These are phyloP conservation scores for Chloropsis cyanopogon DNA, from an alignment of 2,113 vertebrate species.

Conservation along the genomic window DNA sequence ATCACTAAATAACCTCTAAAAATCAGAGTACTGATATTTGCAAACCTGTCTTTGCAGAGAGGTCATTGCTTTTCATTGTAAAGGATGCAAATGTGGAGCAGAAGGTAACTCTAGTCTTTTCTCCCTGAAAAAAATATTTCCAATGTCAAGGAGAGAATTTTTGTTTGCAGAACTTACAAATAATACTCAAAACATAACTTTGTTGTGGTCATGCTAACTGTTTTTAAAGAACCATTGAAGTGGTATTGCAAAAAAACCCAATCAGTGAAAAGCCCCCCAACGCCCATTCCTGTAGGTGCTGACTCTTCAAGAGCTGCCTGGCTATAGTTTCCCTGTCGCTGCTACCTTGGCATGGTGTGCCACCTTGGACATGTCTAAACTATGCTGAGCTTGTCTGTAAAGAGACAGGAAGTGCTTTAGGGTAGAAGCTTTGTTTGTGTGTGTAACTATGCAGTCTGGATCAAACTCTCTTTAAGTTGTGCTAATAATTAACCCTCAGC, in stretches of 20 bases:
- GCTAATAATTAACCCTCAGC: constrained; percentile 55
- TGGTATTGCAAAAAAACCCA: neutral
- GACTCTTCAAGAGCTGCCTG: neutral
- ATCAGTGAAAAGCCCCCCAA: neutral
- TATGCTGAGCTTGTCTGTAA: neutral
- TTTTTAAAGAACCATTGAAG: neutral
- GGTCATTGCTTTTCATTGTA: neutral
- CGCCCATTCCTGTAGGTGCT: neutral
- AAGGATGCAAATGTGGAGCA: neutral
- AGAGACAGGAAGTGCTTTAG: neutral
- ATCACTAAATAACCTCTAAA: neutral
- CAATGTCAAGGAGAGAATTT: neutral
- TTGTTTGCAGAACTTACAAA: neutral
- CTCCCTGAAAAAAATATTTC: neutral
- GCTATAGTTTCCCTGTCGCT: neutral
- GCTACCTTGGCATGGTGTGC: neutral
- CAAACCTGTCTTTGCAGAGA: neutral
- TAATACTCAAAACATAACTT: neutral
- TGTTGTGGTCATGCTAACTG: neutral
- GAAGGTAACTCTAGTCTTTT: neutral
- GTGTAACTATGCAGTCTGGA: neutral
- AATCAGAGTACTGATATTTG: neutral
- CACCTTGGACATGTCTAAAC: neutral
- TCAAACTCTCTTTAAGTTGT: constrained; percentile 25
- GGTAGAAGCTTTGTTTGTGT: neutral